Conservation (phyloP, 2,113 vertebrate species). For the Dipodomys stephensi region DNA sequence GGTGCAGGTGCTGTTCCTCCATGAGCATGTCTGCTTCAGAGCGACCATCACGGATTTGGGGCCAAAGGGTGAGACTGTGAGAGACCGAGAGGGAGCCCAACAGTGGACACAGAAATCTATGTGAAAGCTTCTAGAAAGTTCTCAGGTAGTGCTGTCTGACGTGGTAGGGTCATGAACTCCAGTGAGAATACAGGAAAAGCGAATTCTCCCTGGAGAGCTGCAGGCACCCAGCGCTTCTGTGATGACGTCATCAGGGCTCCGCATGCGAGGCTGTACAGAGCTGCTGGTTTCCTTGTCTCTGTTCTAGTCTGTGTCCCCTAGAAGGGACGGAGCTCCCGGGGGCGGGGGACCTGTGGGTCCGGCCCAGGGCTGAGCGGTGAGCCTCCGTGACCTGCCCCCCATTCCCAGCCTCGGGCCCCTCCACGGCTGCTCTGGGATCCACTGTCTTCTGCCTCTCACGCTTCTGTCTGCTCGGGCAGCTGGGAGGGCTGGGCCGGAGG, state of each 20-base stretch:
- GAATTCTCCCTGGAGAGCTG: not conserved
- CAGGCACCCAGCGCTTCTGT: rapidly evolving
- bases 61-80: rapidly evolving
- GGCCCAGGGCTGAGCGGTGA: rapidly evolving
- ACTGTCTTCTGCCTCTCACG: not conserved
- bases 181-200: not conserved
- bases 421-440: not conserved
- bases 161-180: not conserved
- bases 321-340: not conserved
- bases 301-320: not conserved
- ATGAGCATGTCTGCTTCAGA: not conserved
- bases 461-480: constrained; percentile 21
- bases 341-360: not conserved
- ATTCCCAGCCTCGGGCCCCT: no score
- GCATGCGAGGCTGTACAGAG: no score
- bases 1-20: not conserved
- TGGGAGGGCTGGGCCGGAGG: constrained; percentile 26
- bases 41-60: not conserved
- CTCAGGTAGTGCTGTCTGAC: not conserved
- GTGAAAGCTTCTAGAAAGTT: not conserved
- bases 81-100: not conserved
- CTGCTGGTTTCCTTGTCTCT: not conserved
- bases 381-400: no score
- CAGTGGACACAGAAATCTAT: not conserved
- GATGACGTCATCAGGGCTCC: not conserved